Base-by-base conservation (phyloP, 1,140 invertebrate genomes). In the Arion vulgaris region DNA sequence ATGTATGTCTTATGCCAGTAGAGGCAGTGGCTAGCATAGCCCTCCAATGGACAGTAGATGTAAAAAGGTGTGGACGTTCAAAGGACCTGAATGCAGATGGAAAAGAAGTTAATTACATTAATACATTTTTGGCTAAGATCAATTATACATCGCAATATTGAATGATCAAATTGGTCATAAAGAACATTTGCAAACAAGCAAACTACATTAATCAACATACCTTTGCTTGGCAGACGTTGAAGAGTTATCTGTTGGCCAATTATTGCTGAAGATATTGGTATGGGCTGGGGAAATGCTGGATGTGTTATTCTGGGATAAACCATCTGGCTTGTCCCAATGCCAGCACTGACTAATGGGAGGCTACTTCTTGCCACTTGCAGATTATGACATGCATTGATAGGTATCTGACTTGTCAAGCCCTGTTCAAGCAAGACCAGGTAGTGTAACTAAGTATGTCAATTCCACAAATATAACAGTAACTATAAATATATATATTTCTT, bases 191-290 rank as follows among this genome's bases (percentile, higher is more conserved):
- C n/a, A n/a, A n/a, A n/a, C n/a, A n/a, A n/a, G n/a, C n/a, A n/a
- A n/a, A n/a, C n/a, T n/a, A n/a, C 53, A 5, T 36, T 34, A 4
- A 66, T 66, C 9, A 36, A 36, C 68, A 71, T 26, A 81, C 80
- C 80, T 81, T 81, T 81, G 34, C 45, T 32, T 23, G 69, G 17
- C 49, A 81, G 17, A 38, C 80, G 69, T 36, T 81, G 80, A 13
- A 81, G 71, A 36, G 80, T 81, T 53, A 81, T 32, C 32, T 51
- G 80, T n/a, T 73, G 77, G 13, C 77, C 77, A 38, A 79, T 57
- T 26, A 79, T 2, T 2, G 71, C 34, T n/a, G 80, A 11, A 36
- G 78, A 45, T 9, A 80, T 71, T 28, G 78, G 78, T 7, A 80
- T 69, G n/a, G 36, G 23, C 45, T 69, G 62, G 7, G 69, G 71